Evolutionary conservation across 1,140 invertebrate genomes (phyloP).

Genomic region (Neodiprion lecontei): DNA sequence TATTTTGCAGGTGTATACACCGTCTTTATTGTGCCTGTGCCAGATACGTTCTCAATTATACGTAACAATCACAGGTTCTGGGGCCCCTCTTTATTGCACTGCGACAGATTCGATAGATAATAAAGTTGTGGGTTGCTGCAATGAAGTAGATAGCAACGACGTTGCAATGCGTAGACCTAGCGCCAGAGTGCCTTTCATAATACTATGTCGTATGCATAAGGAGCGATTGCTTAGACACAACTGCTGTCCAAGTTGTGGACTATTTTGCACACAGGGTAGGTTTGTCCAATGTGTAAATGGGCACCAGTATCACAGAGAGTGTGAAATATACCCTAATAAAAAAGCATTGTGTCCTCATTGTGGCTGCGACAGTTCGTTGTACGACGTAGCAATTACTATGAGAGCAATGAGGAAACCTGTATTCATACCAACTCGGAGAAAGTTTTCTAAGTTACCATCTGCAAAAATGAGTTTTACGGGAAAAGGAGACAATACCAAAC

Average conservation of each 20-base stretch:
- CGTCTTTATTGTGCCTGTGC: constrained; percentile 59
- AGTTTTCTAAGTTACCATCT: constrained; percentile 53
- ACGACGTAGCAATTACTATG: constrained; percentile 68
- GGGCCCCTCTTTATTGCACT: constrained; percentile 65
- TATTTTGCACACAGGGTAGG: constrained; percentile 89
- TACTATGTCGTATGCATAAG: constrained; percentile 84
- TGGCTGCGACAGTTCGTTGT: constrained; percentile 65
- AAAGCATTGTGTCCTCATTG: constrained; percentile 80
- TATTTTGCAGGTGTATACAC: constrained; percentile 45
- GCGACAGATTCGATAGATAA: constrained; percentile 84
- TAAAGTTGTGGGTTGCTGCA: constrained; percentile 81
- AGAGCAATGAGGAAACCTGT: constrained; percentile 65
- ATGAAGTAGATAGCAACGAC: constrained; percentile 69
- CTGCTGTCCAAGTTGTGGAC: constrained; percentile 88
- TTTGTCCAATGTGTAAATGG: constrained; percentile 75
- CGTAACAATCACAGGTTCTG: constrained; percentile 57
- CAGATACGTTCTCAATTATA: constrained; percentile 58
- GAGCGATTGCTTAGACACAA: constrained; percentile 81
- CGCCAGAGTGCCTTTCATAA: constrained; percentile 80
- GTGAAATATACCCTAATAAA: constrained; percentile 67
- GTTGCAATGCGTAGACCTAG: constrained; percentile 76
- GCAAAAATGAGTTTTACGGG: constrained; percentile 57
- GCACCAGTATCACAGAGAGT: constrained; percentile 78
- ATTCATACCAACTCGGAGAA: constrained; percentile 63
- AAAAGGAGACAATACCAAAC: constrained; percentile 53